Percentiles rank a stretch among this genome's conserved stretches.
Conservation (phyloP, 2,888 invertebrate species). For the Eilema sororculum region DNA sequence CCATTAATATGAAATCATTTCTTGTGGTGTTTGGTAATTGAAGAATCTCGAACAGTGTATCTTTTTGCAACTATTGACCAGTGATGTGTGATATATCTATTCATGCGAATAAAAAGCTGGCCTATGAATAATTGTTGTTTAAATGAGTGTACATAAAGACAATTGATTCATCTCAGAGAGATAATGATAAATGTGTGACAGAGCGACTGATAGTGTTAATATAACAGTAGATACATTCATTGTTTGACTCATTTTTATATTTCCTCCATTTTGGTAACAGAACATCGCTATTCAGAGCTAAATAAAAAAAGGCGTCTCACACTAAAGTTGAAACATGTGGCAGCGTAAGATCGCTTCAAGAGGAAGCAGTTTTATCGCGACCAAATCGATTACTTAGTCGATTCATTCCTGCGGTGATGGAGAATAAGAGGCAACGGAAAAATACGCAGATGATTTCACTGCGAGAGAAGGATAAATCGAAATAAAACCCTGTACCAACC, state of each 20-base stretch:
- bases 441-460: no score
- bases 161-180: not conserved
- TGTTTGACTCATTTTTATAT: no score
- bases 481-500: no score
- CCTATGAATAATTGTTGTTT: not conserved
- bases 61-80: conserved; percentile 10
- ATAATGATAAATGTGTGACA: not conserved
- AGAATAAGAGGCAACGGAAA: no score
- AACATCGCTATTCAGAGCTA: no score
- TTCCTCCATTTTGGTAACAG: no score
- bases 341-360: no score
- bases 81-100: conserved; percentile 1
- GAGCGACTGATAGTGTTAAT: not conserved
- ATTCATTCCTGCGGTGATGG: not conserved
- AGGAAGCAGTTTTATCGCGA: no score
- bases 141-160: not conserved
- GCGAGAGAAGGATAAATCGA: no score
- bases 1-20: conserved; percentile 55
- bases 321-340: no score
- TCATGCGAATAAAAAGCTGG: not conserved
- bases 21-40: conserved; percentile 35
- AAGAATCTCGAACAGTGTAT: conserved; percentile 18
- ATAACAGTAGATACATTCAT: not conserved
- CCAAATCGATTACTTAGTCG: not conserved
- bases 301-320: no score